Base-by-base conservation (phyloP, 2,888 invertebrate species). In the Diadegma fenestrale region DNA sequence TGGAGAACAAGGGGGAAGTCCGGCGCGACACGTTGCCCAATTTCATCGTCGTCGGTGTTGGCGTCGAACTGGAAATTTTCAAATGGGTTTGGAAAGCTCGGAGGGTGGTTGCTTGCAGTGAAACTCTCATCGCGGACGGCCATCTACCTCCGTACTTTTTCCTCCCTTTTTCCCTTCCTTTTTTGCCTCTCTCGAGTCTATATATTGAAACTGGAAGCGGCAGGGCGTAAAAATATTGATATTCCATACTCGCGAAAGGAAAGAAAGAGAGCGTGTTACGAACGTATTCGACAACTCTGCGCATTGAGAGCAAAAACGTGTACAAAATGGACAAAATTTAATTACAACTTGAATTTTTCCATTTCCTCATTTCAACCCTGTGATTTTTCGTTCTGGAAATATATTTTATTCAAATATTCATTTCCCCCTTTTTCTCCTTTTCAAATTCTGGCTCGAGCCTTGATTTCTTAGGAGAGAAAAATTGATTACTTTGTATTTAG, bases 221-320 rank as follows among this genome's bases (percentile, higher is more conserved):
- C 30, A 30, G 41, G 12, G 82, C 64, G 72, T 82, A 86, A 87
- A 88, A 87, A 88, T 88, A 88, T 88, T 87, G 87, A 88, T 88
- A 88, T 88, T 88, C 86, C 85, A 87, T 88, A 85, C 43, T 12
- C 19, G 51, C 37, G 30, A 63, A 72, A 82, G 43, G 54, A 64
- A 82, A 69, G 45, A 43, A 48, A 26, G 19, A 54, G 58, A 71
- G 45, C 61, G 48, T 61, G 30, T 82, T 63, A 61, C 33, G 14
- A 14, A 58, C 58, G 58, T 58, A 26, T 58, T 58, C 26, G 26
- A 58, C 26, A 14, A 26, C 14, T 22, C 58, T 14, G 26, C 8
- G 22, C 58, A 58, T 58, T 22, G 26, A 26, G 14, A 58, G 26
- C 14, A 58, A 58, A 26, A 26, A 58, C 2, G 58, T 58, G 12